Conservation (phyloP, 2,113 vertebrate genomes). For the Corythornis madagascariensis region DNA sequence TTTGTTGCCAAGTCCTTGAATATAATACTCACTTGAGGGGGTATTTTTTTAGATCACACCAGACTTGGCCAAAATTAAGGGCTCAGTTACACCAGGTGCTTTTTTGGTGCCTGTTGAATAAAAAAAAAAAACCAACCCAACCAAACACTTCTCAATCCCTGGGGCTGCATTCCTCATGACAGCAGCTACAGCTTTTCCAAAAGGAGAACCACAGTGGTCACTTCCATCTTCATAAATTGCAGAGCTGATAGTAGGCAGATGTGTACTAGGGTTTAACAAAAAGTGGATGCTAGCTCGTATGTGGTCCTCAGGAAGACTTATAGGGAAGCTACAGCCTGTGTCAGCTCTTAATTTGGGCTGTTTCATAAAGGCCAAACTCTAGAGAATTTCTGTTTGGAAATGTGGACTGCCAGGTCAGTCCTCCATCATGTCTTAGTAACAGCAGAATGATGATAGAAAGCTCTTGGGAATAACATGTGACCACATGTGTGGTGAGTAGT, state of each 20-base stretch:
- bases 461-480: neutral
- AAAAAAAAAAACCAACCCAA: neutral
- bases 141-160: neutral
- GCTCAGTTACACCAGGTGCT: neutral
- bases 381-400: neutral
- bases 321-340: neutral
- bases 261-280: neutral
- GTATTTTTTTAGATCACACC: neutral
- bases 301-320: neutral
- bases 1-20: neutral
- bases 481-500: neutral
- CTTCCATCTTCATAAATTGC: neutral
- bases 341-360: neutral
- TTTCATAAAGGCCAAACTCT: neutral
- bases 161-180: neutral
- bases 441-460: neutral
- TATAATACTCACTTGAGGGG: neutral
- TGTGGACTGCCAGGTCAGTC: neutral
- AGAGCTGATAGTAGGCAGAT: neutral
- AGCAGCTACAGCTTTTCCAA: neutral
- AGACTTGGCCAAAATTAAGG: neutral
- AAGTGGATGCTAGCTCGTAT: neutral
- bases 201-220: neutral
- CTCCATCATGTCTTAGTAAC: neutral
- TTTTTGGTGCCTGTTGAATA: neutral